Percentiles rank a stretch among this genome's conserved stretches.
These are phyloP conservation scores for Laodelphax striatellus DNA, from an alignment of 1,140 invertebrate genomes.

Conservation along the genomic window DNA sequence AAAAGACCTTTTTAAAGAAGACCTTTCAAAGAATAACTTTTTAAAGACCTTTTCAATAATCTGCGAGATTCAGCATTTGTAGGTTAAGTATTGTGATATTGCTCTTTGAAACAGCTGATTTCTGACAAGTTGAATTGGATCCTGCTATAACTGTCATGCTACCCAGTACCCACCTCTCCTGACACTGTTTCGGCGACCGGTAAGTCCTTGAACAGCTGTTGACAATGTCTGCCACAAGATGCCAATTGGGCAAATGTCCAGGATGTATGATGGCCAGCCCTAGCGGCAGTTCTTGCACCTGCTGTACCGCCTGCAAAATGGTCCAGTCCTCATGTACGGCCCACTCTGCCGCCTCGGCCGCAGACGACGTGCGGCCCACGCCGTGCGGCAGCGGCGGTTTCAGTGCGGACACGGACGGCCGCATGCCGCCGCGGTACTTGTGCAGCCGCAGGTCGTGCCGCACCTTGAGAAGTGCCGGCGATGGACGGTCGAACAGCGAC, in stretches of 20 bases:
- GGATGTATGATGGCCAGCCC: slow-evolving; percentile 66
- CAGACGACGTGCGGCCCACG: neutral
- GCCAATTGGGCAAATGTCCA: slow-evolving; percentile 88
- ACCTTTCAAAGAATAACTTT: too few species aligned
- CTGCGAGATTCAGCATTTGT: too few species aligned
- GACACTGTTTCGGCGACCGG: slow-evolving; percentile 80
- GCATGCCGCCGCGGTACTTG: slow-evolving; percentile 50
- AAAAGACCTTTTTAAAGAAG: too few species aligned
- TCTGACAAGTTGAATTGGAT: too few species aligned
- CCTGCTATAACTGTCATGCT: too few species aligned
- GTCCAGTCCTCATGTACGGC: slow-evolving; percentile 81
- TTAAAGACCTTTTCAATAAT: too few species aligned
- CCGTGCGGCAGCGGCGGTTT: slow-evolving; percentile 37
- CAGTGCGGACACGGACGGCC: slow-evolving; percentile 44
- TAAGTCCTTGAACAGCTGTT: slow-evolving; percentile 69
- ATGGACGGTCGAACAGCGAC: slow-evolving; percentile 79
- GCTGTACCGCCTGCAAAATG: slow-evolving; percentile 66
- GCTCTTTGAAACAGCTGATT: too few species aligned
- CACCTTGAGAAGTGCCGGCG: slow-evolving; percentile 62
- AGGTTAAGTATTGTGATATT: too few species aligned
- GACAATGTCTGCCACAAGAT: slow-evolving; percentile 84
- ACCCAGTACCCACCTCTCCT: slow-evolving; percentile 53
- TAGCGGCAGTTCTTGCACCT: slow-evolving; percentile 67
- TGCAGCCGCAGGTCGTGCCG: slow-evolving; percentile 63
- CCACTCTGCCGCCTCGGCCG: slow-evolving; percentile 54